These are phyloP conservation scores for Amniataba percoides DNA, from an alignment of 2,797 vertebrate species.

Conservation along the genomic window DNA sequence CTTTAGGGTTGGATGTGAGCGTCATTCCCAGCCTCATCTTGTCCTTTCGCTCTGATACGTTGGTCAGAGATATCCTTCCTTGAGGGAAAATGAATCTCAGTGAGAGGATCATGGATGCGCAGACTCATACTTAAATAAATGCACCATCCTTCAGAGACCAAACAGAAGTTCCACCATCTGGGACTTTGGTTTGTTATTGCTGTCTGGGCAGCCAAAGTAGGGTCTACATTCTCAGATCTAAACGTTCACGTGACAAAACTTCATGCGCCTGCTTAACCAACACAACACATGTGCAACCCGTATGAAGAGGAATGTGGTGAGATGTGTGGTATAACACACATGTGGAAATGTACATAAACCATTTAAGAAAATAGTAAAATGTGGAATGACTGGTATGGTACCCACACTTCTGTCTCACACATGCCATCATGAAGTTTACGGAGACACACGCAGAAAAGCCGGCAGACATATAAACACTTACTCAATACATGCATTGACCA, in stretches of 20 bases:
- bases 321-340: constrained; percentile 69
- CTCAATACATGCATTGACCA: constrained; percentile 6
- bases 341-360: constrained; percentile 77
- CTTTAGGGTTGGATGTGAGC: constrained; percentile 92
- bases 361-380: constrained; percentile 62
- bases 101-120: constrained; percentile 51
- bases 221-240: constrained; percentile 61
- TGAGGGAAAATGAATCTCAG: constrained; percentile 72
- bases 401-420: constrained; percentile 59
- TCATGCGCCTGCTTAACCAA: constrained; percentile 53
- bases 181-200: constrained; percentile 68
- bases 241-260: constrained; percentile 57
- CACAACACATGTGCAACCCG: constrained; percentile 61
- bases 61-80: constrained; percentile 98
- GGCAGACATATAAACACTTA: constrained; percentile 16
- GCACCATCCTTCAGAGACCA: constrained; percentile 39
- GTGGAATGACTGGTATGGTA: constrained; percentile 72
- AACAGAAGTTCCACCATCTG: constrained; percentile 66
- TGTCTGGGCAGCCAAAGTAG: constrained; percentile 60
- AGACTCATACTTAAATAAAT: constrained; percentile 34
- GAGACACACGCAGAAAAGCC: constrained; percentile 24
- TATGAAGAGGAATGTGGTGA: constrained; percentile 59
- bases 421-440: constrained; percentile 50
- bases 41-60: constrained; percentile 96
- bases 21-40: constrained; percentile 99